Evolutionary conservation across 2,888 invertebrate species (phyloP).

Genomic region (Amblyteles armatorius): DNA sequence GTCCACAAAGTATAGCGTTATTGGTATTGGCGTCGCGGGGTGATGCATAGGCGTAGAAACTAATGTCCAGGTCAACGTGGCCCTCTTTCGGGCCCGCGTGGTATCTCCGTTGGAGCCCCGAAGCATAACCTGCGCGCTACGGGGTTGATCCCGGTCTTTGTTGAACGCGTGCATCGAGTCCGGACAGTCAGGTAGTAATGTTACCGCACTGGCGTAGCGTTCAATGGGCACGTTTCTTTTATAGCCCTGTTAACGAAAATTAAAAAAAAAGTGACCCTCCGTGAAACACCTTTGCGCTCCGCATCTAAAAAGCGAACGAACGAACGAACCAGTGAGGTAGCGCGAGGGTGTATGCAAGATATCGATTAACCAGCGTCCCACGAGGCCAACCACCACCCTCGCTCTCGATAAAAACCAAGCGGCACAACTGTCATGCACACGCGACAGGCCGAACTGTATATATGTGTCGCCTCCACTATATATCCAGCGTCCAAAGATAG

Average conservation of each 20-base stretch:
- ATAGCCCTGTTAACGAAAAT: neutral
- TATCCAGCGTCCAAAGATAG: conserved; percentile 65
- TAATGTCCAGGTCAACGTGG: neutral
- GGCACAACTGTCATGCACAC: conserved; percentile 56
- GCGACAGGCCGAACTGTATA: conserved; percentile 30
- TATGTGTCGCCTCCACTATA: conserved; percentile 13
- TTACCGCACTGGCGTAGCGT: conserved; percentile 55
- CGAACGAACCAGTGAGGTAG: neutral
- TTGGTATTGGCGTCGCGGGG: neutral
- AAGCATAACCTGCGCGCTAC: conserved; percentile 41
- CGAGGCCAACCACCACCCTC: conserved; percentile 43
- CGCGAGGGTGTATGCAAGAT: conserved; percentile 58
- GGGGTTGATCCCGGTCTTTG: conserved; percentile 64
- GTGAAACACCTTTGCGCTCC: conserved; percentile 38
- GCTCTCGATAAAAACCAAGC: conserved; percentile 48
- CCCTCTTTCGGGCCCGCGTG: neutral
- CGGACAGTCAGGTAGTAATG: conserved; percentile 53
- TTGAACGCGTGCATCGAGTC: conserved; percentile 38
- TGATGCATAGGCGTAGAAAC: conserved; percentile 14
- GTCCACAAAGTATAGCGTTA: neutral
- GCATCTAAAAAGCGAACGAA: conserved; percentile 15
- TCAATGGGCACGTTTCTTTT: conserved; percentile 20
- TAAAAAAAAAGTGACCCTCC: conserved; percentile 35
- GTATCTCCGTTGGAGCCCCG: conserved; percentile 7
- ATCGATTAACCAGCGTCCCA: conserved; percentile 55